Conservation (phyloP, 2,797 vertebrate genomes). For the Eidolon dupreanum region DNA sequence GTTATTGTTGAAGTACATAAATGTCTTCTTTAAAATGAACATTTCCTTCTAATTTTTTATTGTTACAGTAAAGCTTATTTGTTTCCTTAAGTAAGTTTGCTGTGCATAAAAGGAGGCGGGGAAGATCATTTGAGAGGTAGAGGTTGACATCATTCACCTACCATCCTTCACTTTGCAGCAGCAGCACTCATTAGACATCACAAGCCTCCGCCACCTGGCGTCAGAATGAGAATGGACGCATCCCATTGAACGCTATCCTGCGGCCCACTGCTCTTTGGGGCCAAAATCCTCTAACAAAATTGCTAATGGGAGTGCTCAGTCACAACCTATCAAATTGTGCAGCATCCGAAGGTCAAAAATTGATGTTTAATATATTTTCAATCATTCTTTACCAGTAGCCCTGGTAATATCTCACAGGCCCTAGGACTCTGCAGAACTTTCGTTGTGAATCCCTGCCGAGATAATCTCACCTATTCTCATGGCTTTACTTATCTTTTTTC, state of each 20-base stretch:
- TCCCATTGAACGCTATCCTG: background rate
- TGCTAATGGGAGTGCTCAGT: background rate
- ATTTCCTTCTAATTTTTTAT: background rate
- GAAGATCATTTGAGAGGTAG: background rate
- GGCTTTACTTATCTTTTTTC: background rate
- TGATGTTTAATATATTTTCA: background rate
- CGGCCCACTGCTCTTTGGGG: background rate
- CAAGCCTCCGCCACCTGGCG: background rate
- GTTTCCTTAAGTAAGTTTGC: background rate
- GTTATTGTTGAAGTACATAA: background rate
- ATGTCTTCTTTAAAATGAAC: background rate
- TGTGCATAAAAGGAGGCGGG: background rate
- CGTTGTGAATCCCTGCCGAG: background rate
- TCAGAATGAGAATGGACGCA: background rate
- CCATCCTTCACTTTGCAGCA: background rate
- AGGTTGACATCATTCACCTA: background rate
- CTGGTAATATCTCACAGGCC: background rate
- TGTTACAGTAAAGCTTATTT: background rate
- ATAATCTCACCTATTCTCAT: background rate
- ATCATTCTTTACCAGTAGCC: background rate
- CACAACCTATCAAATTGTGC: background rate
- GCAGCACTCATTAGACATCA: background rate
- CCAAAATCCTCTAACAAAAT: background rate
- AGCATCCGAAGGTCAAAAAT: background rate
- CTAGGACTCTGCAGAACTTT: background rate